A percentile compares a stretch with the other conserved stretches of the same genome.
Conservation (phyloP, 2,797 vertebrate genomes). For the Lagorchestes hirsutus region DNA sequence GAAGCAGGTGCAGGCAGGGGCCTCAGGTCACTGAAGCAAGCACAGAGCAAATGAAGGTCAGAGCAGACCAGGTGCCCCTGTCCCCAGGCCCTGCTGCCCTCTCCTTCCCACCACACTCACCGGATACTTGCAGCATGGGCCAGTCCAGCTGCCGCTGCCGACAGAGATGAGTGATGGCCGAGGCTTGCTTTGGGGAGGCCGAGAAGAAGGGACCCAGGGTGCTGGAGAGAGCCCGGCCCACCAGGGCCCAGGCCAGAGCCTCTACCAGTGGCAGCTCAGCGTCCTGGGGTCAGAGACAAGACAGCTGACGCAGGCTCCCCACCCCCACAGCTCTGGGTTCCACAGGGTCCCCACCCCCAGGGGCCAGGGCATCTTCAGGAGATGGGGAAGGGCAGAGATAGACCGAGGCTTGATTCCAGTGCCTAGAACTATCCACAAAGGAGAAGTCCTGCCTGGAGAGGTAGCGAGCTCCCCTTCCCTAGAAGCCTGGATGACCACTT, state of each 20-base stretch:
- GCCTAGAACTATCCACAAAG: not conserved
- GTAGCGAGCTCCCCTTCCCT: not conserved
- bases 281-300: constrained; percentile 76
- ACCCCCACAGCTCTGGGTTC: not conserved
- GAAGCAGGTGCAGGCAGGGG: not conserved
- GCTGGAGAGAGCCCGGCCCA: constrained; percentile 69
- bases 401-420: too few relatives aligned
- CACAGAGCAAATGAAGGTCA: not conserved
- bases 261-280: constrained; percentile 72
- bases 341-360: not conserved
- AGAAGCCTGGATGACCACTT: not conserved
- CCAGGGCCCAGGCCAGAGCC: constrained; percentile 74
- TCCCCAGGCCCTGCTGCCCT: not conserved
- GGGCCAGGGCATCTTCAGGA: not conserved
- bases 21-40: not conserved
- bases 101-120: constrained; percentile 64
- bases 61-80: not conserved
- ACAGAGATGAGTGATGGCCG: constrained; percentile 76
- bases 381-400: not conserved
- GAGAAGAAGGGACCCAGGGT: constrained; percentile 77
- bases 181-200: constrained; percentile 79
- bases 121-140: constrained; percentile 86
- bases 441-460: not conserved
- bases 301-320: not conserved
- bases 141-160: constrained; percentile 81